These are phyloP conservation scores for Leucoraja ocellata DNA, from an alignment of 2,797 vertebrate genomes.

Conservation along the genomic window DNA sequence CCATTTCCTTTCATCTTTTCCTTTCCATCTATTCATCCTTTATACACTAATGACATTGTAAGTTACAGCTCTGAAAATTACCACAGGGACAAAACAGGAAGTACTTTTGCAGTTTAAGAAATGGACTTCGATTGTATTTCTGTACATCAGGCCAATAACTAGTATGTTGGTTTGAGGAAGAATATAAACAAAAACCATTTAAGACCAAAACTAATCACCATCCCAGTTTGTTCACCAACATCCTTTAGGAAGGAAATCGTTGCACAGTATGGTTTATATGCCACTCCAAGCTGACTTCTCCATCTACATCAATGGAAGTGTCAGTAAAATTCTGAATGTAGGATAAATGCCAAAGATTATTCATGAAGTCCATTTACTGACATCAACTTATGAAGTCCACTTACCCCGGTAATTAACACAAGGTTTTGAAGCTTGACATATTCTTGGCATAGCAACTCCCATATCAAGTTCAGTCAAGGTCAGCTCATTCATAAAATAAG, in stretches of 20 bases:
- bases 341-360: not conserved
- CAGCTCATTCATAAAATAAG: slow-evolving; percentile 97
- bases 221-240: too few species aligned
- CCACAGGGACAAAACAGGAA: not conserved
- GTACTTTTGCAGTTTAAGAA: not conserved
- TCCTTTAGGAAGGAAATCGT: too few species aligned
- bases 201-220: not conserved
- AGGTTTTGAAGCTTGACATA: slow-evolving; percentile 79
- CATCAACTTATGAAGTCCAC: not conserved
- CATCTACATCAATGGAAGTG: not conserved
- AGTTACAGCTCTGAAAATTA: not conserved
- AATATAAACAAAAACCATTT: not conserved
- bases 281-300: not conserved
- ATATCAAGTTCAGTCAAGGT: slow-evolving; percentile 93
- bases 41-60: too few species aligned
- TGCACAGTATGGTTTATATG: too few species aligned
- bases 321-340: not conserved
- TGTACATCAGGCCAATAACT: not conserved
- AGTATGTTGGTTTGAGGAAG: not conserved
- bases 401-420: slow-evolving; percentile 83
- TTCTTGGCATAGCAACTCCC: slow-evolving; percentile 84
- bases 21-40: not conserved
- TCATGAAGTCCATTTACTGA: not conserved
- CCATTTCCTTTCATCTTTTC: not conserved
- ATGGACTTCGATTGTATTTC: not conserved